These are phyloP conservation scores for Microcebus jonahi DNA, from an alignment of 2,113 vertebrate genomes.

Conservation along the genomic window DNA sequence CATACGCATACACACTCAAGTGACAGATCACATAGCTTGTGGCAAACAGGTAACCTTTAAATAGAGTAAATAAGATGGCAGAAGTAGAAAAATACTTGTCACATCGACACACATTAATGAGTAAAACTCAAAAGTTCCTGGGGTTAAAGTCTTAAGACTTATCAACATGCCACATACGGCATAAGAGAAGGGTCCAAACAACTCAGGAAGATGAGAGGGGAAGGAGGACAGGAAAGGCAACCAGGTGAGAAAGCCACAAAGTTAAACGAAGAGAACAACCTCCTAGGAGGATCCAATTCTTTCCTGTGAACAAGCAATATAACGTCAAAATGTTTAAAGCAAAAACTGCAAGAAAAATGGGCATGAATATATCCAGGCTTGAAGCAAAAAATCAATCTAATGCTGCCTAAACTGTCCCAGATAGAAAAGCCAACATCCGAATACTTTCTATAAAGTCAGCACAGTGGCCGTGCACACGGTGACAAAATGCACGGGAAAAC, in stretches of 20 bases:
- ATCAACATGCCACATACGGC: fast-evolving
- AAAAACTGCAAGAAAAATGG: neutral
- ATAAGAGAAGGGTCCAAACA: neutral
- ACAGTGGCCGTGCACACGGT: fast-evolving
- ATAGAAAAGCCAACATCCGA: fast-evolving
- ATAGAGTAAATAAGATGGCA: neutral
- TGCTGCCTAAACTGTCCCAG: neutral
- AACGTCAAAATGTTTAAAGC: neutral
- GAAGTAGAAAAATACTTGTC: neutral
- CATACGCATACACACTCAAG: neutral
- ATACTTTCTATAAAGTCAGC: neutral
- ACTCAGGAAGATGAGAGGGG: neutral
- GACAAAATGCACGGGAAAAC: neutral
- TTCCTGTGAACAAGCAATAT: neutral
- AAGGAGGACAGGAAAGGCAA: neutral
- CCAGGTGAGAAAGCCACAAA: neutral
- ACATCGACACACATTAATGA: neutral
- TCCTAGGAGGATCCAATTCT: too few species aligned
- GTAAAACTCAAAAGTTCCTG: neutral
- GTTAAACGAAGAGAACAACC: neutral
- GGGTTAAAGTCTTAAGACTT: neutral
- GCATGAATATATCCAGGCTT: neutral
- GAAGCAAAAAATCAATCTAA: neutral
- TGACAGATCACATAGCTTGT: neutral
- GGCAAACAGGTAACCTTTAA: neutral